Conservation (phyloP, 2,113 vertebrate genomes). For the Oryzias woworae region DNA sequence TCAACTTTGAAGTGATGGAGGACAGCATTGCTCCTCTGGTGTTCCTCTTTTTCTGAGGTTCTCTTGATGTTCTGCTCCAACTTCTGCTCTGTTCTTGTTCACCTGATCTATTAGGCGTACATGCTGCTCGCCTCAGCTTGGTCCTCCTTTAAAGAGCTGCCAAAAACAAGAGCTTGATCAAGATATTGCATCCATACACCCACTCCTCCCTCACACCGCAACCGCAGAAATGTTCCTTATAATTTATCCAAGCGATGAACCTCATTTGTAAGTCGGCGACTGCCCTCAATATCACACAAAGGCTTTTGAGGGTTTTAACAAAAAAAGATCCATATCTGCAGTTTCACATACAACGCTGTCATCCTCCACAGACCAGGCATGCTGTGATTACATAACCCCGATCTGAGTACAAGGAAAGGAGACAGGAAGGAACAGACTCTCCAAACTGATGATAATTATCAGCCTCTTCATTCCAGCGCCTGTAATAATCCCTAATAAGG, state of each 20-base stretch:
- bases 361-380: constrained; percentile 57
- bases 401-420: constrained; percentile 55
- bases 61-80: constrained; percentile 9
- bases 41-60: constrained; percentile 11
- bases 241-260: constrained; percentile 26
- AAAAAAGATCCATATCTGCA: constrained; percentile 52
- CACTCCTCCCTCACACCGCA: constrained; percentile 1
- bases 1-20: constrained; percentile 3
- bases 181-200: neutral
- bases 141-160: constrained; percentile 7
- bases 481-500: neutral
- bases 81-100: constrained; percentile 8
- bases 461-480: constrained; percentile 15
- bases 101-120: constrained; percentile 4
- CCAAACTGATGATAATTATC: constrained; percentile 51
- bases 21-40: neutral
- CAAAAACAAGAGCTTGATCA: constrained; percentile 11
- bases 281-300: constrained; percentile 16
- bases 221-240: neutral
- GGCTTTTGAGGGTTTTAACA: constrained; percentile 29
- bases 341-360: constrained; percentile 58
- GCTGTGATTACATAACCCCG: constrained; percentile 62
- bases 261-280: constrained; percentile 21
- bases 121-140: neutral
- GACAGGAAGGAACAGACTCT: constrained; percentile 45